Percentiles rank a stretch among this genome's conserved stretches.
These are phyloP conservation scores for Arctia plantaginis DNA, from an alignment of 2,888 invertebrate genomes.

Conservation along the genomic window DNA sequence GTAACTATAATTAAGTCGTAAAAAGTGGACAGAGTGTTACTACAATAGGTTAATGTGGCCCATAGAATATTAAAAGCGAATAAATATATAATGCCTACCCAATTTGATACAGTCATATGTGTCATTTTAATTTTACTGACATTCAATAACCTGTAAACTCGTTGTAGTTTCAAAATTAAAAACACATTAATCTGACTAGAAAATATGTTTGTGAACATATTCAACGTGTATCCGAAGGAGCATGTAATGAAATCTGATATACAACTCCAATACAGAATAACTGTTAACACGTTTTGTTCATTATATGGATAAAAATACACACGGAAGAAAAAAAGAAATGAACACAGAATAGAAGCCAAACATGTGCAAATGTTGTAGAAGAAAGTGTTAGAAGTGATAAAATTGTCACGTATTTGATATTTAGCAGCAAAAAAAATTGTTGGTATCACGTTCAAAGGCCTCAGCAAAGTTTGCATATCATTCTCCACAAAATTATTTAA, in stretches of 20 bases:
- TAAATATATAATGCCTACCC: background rate
- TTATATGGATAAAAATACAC: background rate
- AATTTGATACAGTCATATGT: background rate
- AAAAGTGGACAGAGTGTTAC: background rate
- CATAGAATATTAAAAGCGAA: background rate
- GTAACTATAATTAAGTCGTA: background rate
- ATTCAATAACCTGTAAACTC: background rate
- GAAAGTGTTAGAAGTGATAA: background rate
- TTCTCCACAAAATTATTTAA: slow-evolving; percentile 8
- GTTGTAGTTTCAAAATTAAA: background rate
- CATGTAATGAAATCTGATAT: background rate
- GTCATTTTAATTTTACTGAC: background rate
- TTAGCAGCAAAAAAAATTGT: background rate
- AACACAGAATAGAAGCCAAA: background rate
- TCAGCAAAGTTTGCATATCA: background rate
- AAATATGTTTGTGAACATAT: background rate
- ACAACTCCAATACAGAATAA: background rate
- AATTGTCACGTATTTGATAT: slow-evolving; percentile 8
- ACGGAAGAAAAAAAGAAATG: background rate
- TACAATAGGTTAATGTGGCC: background rate
- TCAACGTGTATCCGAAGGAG: background rate
- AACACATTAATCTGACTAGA: background rate
- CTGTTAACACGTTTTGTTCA: background rate
- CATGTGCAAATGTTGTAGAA: background rate
- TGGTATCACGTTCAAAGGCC: slow-evolving; percentile 3